Percentiles rank a stretch among this genome's conserved stretches.
Evolutionary conservation across 2,113 vertebrate genomes (phyloP).

Genomic region (Oxyura jamaicensis): DNA sequence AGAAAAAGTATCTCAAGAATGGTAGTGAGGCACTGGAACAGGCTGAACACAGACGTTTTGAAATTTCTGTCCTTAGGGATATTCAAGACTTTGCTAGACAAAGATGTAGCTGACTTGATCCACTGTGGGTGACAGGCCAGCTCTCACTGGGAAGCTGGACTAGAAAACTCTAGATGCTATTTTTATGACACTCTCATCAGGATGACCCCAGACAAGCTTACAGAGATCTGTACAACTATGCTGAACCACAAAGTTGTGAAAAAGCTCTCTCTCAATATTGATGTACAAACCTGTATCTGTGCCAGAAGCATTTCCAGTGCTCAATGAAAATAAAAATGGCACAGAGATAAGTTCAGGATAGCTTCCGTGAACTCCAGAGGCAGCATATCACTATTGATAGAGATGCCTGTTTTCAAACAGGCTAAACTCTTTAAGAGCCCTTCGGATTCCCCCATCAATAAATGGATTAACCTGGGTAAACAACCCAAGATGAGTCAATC

Average conservation of each 20-base stretch:
- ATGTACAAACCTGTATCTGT: background rate
- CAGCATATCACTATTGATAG: background rate
- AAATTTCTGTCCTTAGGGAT: background rate
- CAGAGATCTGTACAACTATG: background rate
- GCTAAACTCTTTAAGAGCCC: background rate
- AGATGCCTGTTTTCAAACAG: background rate
- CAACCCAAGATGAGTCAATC: background rate
- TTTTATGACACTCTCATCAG: background rate
- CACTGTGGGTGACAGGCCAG: background rate
- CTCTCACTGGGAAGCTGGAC: background rate
- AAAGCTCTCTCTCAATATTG: background rate
- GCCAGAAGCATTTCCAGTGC: background rate
- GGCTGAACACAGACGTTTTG: background rate
- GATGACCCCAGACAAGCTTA: background rate
- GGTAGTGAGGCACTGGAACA: background rate
- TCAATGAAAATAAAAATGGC: background rate
- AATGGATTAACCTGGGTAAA: background rate
- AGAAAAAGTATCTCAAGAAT: background rate
- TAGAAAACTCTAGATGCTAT: background rate
- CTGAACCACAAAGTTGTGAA: no score
- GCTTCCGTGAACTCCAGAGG: background rate
- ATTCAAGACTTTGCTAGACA: background rate
- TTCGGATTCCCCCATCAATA: background rate
- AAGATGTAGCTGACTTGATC: background rate
- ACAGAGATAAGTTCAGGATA: background rate